Evolutionary conservation across 2,113 vertebrate species (phyloP).

Genomic region (Pipra filicauda): DNA sequence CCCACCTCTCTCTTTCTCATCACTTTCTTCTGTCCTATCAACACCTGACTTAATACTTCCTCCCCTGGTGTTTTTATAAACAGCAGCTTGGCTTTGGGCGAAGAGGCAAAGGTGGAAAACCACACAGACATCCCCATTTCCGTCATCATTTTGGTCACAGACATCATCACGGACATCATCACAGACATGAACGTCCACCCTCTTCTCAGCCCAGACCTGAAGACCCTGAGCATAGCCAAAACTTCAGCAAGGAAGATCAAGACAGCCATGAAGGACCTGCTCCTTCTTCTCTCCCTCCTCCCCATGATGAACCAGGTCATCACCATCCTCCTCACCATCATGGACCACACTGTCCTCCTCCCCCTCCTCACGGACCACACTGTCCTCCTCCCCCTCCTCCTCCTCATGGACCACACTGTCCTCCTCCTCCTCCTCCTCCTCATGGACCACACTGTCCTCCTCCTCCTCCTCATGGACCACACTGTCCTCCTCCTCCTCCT

Average conservation of each 20-base stretch:
- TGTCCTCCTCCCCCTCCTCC: not conserved
- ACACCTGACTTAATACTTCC: not conserved
- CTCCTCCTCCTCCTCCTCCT: not conserved
- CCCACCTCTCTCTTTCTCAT: not conserved
- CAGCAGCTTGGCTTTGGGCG: not conserved
- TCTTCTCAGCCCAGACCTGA: not conserved
- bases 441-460: not conserved
- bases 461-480: not conserved
- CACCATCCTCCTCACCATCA: not conserved
- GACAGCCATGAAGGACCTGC: not conserved
- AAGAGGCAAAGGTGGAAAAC: not conserved
- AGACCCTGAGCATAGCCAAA: not conserved
- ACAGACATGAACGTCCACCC: not conserved
- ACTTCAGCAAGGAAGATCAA: not conserved
- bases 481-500: not conserved
- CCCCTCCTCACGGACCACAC: not conserved
- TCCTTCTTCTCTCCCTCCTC: not conserved
- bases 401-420: not conserved
- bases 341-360: not conserved
- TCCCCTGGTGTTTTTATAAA: not conserved
- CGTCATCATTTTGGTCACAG: not conserved
- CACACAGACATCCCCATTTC: not conserved
- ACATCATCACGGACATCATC: not conserved
- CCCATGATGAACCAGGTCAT: not conserved
- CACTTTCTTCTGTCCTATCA: not conserved